phyloP scores from a whole-genome alignment of 1,140 invertebrate species.

The Drosophila varians region DNA sequence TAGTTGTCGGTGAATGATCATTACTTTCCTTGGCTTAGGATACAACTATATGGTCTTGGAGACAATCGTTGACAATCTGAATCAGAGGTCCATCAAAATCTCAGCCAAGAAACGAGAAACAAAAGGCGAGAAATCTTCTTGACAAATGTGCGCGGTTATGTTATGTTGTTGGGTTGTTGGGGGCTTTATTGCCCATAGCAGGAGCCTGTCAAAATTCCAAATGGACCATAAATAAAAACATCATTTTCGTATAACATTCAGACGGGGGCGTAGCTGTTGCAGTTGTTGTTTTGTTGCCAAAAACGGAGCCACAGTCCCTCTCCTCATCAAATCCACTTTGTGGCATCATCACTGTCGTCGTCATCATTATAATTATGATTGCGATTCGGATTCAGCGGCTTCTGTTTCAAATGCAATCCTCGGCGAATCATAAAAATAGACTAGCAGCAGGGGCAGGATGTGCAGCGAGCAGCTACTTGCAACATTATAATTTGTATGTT shows the following conservation, averaged over 20 bases:
- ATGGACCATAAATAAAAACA: constrained; percentile 83
- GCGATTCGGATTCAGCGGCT: constrained; percentile 5
- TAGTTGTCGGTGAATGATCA: constrained; percentile 61
- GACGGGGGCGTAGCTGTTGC: constrained; percentile 34
- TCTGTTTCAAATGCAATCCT: constrained; percentile 36
- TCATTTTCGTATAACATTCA: constrained; percentile 69
- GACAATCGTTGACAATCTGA: constrained; percentile 46
- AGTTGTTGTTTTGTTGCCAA: constrained; percentile 47
- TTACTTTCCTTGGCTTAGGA: neutral
- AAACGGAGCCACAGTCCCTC: constrained; percentile 66
- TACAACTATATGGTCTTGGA: neutral
- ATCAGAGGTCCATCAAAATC: constrained; percentile 75
- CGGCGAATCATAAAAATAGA: constrained; percentile 75
- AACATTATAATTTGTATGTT: constrained; percentile 83
- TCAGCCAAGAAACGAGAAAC: constrained; percentile 31
- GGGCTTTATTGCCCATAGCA: constrained; percentile 70
- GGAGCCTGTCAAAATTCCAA: constrained; percentile 77
- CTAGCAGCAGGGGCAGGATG: constrained; percentile 45
- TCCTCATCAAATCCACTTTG: neutral
- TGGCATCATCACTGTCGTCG: constrained; percentile 22
- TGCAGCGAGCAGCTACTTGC: constrained; percentile 46
- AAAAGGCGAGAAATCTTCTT: constrained; percentile 42
- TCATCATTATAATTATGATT: constrained; percentile 8
- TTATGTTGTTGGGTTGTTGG: constrained; percentile 35
- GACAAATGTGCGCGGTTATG: constrained; percentile 64